A percentile compares a stretch with the other conserved stretches of the same genome.
Evolutionary conservation across 1,140 invertebrate genomes (phyloP).

Genomic region (Drosophila pandora): DNA sequence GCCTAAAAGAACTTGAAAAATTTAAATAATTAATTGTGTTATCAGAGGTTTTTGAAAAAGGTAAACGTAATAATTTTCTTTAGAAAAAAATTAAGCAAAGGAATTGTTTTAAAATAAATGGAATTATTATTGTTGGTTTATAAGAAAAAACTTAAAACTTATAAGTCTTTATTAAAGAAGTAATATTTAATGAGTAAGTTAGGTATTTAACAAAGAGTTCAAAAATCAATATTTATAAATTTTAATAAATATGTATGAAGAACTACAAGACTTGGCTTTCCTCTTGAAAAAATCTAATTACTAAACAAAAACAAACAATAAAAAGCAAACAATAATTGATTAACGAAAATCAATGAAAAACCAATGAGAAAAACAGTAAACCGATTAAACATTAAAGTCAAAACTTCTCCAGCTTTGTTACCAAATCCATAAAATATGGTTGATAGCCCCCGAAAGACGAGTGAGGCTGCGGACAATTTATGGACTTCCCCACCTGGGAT

Average conservation of each 20-base stretch:
- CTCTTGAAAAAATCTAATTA: too few relatives aligned
- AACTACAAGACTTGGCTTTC: too few relatives aligned
- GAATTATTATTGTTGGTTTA: too few relatives aligned
- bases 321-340: not conserved
- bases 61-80: not conserved
- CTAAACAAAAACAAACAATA: too few relatives aligned
- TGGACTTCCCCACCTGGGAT: slow-evolving; percentile 36
- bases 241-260: too few relatives aligned
- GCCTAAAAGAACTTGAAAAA: not conserved
- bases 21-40: slow-evolving; percentile 4
- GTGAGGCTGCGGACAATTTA: slow-evolving; percentile 51
- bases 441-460: slow-evolving; percentile 1
- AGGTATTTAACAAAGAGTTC: too few relatives aligned
- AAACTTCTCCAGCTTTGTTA: slow-evolving; percentile 13
- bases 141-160: too few relatives aligned
- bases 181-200: not conserved
- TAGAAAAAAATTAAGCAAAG: too few relatives aligned
- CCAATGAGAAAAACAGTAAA: slow-evolving; percentile 2
- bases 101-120: too few relatives aligned
- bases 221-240: too few relatives aligned
- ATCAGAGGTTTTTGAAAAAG: not conserved
- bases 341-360: slow-evolving; percentile 8
- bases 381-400: slow-evolving; percentile 6
- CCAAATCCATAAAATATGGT: slow-evolving; percentile 37
- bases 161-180: not conserved